Evolutionary conservation across 2,888 invertebrate species (phyloP), one percentile per base, ranked within the genome.

Genomic region (Sarcophaga caerulescens): DNA sequence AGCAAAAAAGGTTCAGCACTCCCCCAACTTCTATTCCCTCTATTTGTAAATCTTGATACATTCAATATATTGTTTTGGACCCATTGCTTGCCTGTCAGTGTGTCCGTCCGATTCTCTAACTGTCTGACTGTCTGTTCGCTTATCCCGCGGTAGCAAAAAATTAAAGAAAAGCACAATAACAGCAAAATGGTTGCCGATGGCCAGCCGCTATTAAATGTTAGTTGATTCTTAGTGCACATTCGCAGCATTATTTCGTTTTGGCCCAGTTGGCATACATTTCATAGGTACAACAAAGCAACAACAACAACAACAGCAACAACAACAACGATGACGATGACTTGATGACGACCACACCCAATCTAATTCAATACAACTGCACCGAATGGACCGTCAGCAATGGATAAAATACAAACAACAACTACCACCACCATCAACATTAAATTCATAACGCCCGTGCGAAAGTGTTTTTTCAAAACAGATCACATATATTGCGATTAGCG

Each of bases 261-360:
- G 85, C 84, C 87, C 87, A 84, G 84, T 84, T 85, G 83, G 87
- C 84, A 81, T 84, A 84, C 84, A 87, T 82, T 84, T 84, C 84
- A 87, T 85, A 87, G 85, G 84, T 85, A 87, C 85, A 78, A 81
- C 87, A 89, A 82, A 79, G 21, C 79, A 88, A 76, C 81, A 89
- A 76, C 83, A 57, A 62, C 73, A 57, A 76, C 81, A 89, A 76
- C 83, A 57, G 57, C n/a, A n/a, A n/a, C 77, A 57, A 76, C 83
- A 57, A 57, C 77, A 57, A 57, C 71, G 73, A 14, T 75, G 23
- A 73, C 87, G 85, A 79, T 85, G 84, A 79, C 85, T 87, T 84
- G 87, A 85, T 87, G 87, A 85, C 86, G 86, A 86, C 86, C 86
- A 86, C 86, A 86, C 86, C 86, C 86, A 86, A 81, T 86, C 86